Base-by-base conservation (phyloP, 2,797 vertebrate species). In the Enteromius paludinosus region DNA sequence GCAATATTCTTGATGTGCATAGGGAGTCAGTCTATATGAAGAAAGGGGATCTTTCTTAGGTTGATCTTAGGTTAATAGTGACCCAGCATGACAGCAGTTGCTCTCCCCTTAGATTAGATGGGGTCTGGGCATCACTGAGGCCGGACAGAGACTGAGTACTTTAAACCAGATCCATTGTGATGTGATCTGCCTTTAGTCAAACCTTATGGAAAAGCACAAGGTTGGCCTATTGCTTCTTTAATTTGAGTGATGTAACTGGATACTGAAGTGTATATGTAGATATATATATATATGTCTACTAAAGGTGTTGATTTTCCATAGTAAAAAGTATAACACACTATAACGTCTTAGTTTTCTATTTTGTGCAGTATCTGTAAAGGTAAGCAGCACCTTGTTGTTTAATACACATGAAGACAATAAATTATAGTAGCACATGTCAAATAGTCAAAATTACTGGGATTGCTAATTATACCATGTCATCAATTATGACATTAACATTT, bases 1-100 rank as follows among this genome's bases (percentile, higher is more conserved):
- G 77, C n/a, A 79, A 80, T 54, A 84, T 82, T 86, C 62, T 86
- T 84, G 80, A 74, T 68, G 62, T 28, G 47, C 73, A 83, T 73
- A 85, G 62, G 61, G 54, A 33, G 49, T 65, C 62, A 75, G 68
- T 17, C 73, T 82, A 75, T 81, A 84, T 81, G 79, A 30, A 49
- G 78, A 78, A 85, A 84, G 62, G 47, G 71, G 78, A 85, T 81
- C 70, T 74, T 43, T 56, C 56, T 83, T 61, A 79, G 28, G 69
- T 54, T 86, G n/a, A 76, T 74, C 66, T 78, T 61, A 69, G 18
- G 70, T 71, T 87, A 23, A 77, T 75, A 28, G 54, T 83, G 41
- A 71, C 62, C 33, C 30, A 30, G 23, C 70, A 82, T 38, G n/a
- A 52, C 47, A 83, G 64, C 71, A 61, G 38, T 69, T 69, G 20